Conservation (phyloP, 1,140 invertebrate genomes). For the Drosophila truncata region DNA sequence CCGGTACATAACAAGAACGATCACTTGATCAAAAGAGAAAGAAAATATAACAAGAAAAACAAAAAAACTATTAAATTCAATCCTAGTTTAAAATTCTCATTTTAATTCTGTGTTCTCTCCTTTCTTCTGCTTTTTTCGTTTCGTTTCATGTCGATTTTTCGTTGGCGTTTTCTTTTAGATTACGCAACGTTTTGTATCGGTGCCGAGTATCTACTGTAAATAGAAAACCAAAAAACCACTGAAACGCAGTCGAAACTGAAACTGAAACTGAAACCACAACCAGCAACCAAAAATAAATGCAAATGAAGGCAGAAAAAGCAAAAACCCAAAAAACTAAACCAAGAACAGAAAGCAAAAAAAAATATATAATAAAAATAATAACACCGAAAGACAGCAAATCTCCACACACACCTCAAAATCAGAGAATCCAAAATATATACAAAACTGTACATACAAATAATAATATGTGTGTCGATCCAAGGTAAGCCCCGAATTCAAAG, state of each 20-base stretch:
- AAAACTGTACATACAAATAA: slow-evolving; percentile 58
- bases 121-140: slow-evolving; percentile 77
- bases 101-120: slow-evolving; percentile 75
- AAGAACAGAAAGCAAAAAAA: slow-evolving; percentile 27
- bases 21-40: slow-evolving; percentile 35
- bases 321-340: slow-evolving; percentile 25
- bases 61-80: slow-evolving; percentile 25
- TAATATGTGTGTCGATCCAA: slow-evolving; percentile 51
- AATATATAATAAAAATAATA: slow-evolving; percentile 4
- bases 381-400: slow-evolving; percentile 35
- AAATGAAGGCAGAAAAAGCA: slow-evolving; percentile 31
- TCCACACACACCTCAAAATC: slow-evolving; percentile 35
- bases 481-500: slow-evolving; percentile 60
- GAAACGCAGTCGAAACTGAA: slow-evolving; percentile 43
- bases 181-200: slow-evolving; percentile 86
- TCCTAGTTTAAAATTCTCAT: slow-evolving; percentile 73
- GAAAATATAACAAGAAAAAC: neutral
- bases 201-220: slow-evolving; percentile 85
- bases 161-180: slow-evolving; percentile 81
- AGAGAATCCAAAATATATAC: slow-evolving; percentile 30
- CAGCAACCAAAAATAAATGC: slow-evolving; percentile 57
- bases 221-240: slow-evolving; percentile 57
- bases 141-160: slow-evolving; percentile 83
- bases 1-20: slow-evolving; percentile 74
- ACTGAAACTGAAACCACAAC: slow-evolving; percentile 52